A percentile compares a stretch with the other conserved stretches of the same genome.
Conservation (phyloP, 2,113 vertebrate genomes). For the Onychostoma macrolepis region DNA sequence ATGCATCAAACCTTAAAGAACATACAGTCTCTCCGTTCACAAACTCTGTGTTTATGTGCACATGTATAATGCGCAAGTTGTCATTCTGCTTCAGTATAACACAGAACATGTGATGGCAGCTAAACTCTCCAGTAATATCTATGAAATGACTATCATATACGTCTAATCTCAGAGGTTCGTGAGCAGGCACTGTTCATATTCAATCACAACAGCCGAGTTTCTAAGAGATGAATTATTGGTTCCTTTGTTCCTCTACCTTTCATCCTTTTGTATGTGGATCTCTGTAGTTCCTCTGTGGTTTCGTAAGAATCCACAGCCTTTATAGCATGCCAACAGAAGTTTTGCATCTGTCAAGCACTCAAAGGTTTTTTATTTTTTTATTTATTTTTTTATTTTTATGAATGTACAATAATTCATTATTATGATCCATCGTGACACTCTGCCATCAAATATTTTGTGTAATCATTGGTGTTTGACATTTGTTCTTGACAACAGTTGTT, state of each 20-base stretch:
- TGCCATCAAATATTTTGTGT: background rate
- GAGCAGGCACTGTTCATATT: background rate
- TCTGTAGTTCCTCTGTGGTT: conserved; percentile 1
- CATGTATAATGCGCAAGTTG: background rate
- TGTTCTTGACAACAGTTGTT: background rate
- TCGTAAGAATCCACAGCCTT: conserved; percentile 5
- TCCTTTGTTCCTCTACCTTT: conserved; percentile 3
- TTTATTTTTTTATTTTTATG: background rate
- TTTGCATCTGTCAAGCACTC: background rate
- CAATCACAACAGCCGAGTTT: conserved; percentile 2
- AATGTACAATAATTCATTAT: background rate
- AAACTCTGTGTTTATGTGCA: background rate
- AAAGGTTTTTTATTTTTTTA: background rate
- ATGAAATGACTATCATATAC: background rate
- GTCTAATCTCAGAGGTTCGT: background rate
- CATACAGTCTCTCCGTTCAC: background rate
- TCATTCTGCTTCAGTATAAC: background rate
- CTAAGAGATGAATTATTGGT: conserved; percentile 7
- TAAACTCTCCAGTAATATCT: background rate
- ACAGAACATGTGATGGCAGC: background rate
- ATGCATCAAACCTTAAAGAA: conserved; percentile 37
- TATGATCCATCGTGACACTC: background rate
- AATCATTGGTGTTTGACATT: background rate
- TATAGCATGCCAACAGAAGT: background rate
- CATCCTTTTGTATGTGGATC: conserved; percentile 11